Evolutionary conservation across 2,888 invertebrate species (phyloP).

Genomic region (Pseudanteris insignis): DNA sequence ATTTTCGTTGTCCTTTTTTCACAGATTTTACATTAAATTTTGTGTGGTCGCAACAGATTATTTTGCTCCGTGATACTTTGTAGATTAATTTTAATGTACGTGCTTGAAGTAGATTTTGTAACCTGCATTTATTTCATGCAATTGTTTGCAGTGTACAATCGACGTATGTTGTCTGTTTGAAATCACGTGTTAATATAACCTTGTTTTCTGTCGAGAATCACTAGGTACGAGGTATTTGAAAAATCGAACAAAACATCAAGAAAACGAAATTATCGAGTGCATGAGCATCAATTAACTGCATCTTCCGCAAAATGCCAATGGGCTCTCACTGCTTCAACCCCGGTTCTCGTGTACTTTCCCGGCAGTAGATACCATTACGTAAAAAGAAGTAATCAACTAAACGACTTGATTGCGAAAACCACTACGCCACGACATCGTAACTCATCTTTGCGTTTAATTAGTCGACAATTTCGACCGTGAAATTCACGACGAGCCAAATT

Average conservation of each 20-base stretch:
- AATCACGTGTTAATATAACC: constrained; percentile 27
- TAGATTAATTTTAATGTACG: too few relatives aligned
- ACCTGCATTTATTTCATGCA: too few relatives aligned
- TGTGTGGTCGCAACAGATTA: too few relatives aligned
- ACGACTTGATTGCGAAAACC: constrained; percentile 48
- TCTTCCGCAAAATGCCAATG: constrained; percentile 49
- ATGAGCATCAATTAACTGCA: constrained; percentile 46
- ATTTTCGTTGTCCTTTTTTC: too few relatives aligned
- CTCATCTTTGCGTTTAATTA: constrained; percentile 43
- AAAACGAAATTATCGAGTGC: constrained; percentile 20
- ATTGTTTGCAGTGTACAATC: too few relatives aligned
- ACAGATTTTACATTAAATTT: too few relatives aligned
- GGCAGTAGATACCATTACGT: constrained; percentile 47
- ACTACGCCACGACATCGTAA: constrained; percentile 36
- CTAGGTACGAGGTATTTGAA: too few relatives aligned
- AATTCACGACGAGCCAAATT: constrained; percentile 35
- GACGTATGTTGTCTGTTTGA: too few relatives aligned
- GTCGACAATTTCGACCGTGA: constrained; percentile 46
- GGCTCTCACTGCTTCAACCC: constrained; percentile 47
- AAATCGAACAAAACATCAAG: constrained; percentile 5
- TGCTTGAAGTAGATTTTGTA: too few relatives aligned
- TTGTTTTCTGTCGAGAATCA: constrained; percentile 13
- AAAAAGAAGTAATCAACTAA: constrained; percentile 48
- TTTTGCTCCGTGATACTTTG: too few relatives aligned
- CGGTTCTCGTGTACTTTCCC: constrained; percentile 42